Evolutionary conservation across 30 jellyfish, hydroid and myxozoan genomes (phyloP).

Genomic region (Catostylus mosaicus): DNA sequence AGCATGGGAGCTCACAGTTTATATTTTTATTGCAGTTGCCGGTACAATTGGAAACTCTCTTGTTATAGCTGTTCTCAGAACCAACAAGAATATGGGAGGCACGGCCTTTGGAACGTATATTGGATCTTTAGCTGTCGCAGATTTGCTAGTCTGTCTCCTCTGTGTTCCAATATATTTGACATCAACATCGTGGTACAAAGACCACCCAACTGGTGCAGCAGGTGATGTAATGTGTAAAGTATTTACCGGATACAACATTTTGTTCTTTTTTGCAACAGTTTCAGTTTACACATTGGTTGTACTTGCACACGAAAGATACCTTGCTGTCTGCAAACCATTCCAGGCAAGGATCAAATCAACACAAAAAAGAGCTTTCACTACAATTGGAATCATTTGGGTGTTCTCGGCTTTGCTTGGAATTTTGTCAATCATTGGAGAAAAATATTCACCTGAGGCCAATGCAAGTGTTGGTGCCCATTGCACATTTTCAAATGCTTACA

Average conservation of each 20-base stretch:
- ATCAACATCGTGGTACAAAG: conserved; percentile 56
- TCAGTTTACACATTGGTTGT: conserved; percentile 84
- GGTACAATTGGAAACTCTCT: conserved; percentile 65
- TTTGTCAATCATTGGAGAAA: conserved; percentile 64
- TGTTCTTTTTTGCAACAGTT: conserved; percentile 80
- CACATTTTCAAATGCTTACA: conserved; percentile 65
- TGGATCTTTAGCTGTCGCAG: conserved; percentile 73
- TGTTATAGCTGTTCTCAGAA: conserved; percentile 54
- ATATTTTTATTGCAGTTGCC: conserved; percentile 42
- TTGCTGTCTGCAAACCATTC: conserved; percentile 79
- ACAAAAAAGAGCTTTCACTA: conserved; percentile 25
- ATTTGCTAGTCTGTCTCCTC: conserved; percentile 57
- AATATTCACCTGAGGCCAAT: conserved; percentile 44
- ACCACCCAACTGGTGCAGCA: conserved; percentile 68
- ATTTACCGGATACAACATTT: conserved; percentile 70
- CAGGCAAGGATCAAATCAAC: conserved; percentile 61
- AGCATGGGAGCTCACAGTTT: conserved; percentile 57
- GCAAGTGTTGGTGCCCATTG: conserved; percentile 89
- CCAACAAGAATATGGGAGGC: conserved; percentile 38
- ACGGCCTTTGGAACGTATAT: conserved; percentile 70
- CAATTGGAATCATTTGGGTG: conserved; percentile 51
- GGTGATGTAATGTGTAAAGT: conserved; percentile 80
- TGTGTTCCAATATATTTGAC: conserved; percentile 73
- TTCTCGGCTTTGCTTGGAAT: conserved; percentile 60
- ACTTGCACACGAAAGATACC: conserved; percentile 64